Evolutionary conservation across 1,140 invertebrate genomes (phyloP), one percentile per base, ranked within the genome.

Genomic region (Tetramorium simillimum): DNA sequence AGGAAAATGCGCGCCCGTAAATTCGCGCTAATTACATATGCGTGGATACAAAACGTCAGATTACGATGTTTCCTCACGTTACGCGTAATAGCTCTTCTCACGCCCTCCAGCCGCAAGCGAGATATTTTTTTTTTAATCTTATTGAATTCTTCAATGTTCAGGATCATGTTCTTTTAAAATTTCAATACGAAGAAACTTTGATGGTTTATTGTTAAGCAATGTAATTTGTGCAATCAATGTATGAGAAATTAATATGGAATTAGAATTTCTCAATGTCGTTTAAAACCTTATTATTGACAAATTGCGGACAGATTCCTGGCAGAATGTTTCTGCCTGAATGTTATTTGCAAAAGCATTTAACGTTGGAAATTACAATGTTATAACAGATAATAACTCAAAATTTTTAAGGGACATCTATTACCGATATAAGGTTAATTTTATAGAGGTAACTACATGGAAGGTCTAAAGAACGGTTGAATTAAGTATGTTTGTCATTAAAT

Each of bases 21-120:
- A 62, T 63, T 77, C 49, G 24, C 58, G 14, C 43, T 63, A 78
- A 78, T 78, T 78, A 78, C 33, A 40, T 14, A 33, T 6, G 58
- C 40, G 18, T 49, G 24, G 24, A 28, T 49, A 33, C 43, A n/a
- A 78, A 28, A 28, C 33, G 3, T 37, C 18, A 33, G 33, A 33
- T 33, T 33, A 14, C 21, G 18, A 77, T 1, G 28, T 28, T 77
- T 28, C 56, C 21, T n/a, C 75, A 18, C 37, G 28, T 37, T 51
- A 7, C 24, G 3, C 6, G 7, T 60, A 62, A 46, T 77, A 18
- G 24, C 58, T 33, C 24, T 63, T 78, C 75, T 49, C 75, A 78
- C 75, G 75, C 24, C 40, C 40, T 43, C 21, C 24, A 76, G 37
- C 16, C 18, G 33, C 33, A 1, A 21, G 10, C 0, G 76, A 51